These are phyloP conservation scores for Alcedo atthis DNA, from an alignment of 2,797 vertebrate genomes.

Conservation along the genomic window DNA sequence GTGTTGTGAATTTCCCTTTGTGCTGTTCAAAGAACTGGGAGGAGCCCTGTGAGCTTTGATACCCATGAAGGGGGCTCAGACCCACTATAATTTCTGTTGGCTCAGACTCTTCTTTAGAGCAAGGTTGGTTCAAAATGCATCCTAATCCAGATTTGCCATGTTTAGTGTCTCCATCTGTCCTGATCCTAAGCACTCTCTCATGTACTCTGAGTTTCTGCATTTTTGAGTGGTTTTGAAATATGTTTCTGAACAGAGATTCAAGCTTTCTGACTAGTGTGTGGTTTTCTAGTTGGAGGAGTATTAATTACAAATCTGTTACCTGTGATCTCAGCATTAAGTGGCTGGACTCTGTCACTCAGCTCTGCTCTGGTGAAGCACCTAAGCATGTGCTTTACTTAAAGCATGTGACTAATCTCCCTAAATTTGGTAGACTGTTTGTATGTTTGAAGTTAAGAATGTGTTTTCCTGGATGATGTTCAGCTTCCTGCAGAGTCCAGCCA, in stretches of 20 bases:
- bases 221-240: background rate
- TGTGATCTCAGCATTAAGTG: background rate
- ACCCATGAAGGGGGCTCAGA: background rate
- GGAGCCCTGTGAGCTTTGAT: background rate
- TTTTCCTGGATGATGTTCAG: background rate
- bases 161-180: background rate
- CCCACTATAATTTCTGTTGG: background rate
- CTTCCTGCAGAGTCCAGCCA: background rate
- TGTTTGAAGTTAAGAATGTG: background rate
- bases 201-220: background rate
- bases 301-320: conserved; percentile 13
- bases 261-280: background rate
- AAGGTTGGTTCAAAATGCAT: background rate
- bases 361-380: background rate
- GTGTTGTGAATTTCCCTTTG: background rate
- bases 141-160: background rate
- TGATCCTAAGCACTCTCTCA: background rate
- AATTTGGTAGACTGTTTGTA: background rate
- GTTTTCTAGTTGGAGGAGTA: background rate
- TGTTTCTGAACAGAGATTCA: background rate
- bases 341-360: background rate
- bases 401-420: conserved; percentile 15
- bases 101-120: background rate
- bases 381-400: conserved; percentile 11
- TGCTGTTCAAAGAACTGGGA: background rate